phyloP scores from a whole-genome alignment of 2,113 vertebrate genomes.

The Phyllostomus discolor region DNA sequence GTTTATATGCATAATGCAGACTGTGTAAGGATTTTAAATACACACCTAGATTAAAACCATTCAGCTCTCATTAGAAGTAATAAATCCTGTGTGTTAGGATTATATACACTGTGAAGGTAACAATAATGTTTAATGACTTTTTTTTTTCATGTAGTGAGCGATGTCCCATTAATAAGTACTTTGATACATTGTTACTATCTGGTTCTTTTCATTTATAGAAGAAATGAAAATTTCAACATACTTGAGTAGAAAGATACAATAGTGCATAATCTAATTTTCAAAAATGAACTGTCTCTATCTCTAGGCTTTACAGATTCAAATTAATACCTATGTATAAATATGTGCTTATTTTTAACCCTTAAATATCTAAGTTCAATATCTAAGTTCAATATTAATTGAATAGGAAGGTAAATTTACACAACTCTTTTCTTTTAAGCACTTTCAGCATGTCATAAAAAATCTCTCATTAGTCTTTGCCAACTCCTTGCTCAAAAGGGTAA shows the following conservation, averaged over 20 bases:
- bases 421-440: neutral
- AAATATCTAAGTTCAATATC: neutral
- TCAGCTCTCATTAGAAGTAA: neutral
- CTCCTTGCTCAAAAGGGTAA: neutral
- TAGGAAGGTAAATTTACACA: neutral
- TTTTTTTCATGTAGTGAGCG: neutral
- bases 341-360: neutral
- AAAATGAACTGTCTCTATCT: neutral
- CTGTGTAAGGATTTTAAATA: neutral
- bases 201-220: neutral
- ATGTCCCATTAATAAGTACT: neutral
- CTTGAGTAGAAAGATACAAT: neutral
- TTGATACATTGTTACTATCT: neutral
- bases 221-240: neutral
- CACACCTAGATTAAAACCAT: neutral
- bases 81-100: neutral
- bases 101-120: neutral
- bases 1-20: neutral
- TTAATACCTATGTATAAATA: neutral
- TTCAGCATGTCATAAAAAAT: neutral
- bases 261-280: neutral
- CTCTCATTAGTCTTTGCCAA: neutral
- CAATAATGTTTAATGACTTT: neutral
- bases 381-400: neutral
- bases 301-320: neutral